Evolutionary conservation across 1,140 invertebrate species (phyloP).

Genomic region (Laupala kohalensis): DNA sequence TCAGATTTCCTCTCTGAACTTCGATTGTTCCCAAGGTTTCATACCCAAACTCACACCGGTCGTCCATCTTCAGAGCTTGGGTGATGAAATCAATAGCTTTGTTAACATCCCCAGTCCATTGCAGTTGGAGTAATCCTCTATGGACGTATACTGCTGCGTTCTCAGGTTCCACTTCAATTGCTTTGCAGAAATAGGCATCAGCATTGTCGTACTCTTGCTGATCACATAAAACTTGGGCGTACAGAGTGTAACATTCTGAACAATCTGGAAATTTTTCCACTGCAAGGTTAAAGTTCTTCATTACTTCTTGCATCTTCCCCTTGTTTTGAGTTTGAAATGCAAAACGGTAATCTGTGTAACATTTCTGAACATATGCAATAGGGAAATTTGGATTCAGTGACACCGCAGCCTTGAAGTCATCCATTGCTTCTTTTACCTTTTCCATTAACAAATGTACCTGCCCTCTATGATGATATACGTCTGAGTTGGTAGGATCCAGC

Average conservation of each 20-base stretch:
- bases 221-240: slow-evolving; percentile 67
- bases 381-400: slow-evolving; percentile 67
- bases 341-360: slow-evolving; percentile 68
- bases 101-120: slow-evolving; percentile 70
- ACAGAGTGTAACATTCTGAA: slow-evolving; percentile 69
- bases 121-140: slow-evolving; percentile 64
- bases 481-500: slow-evolving; percentile 64
- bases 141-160: slow-evolving; percentile 82
- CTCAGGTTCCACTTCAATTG: slow-evolving; percentile 64
- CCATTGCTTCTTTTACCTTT: slow-evolving; percentile 59
- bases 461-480: slow-evolving; percentile 69
- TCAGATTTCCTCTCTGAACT: slow-evolving; percentile 78
- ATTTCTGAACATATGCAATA: slow-evolving; percentile 76
- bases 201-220: slow-evolving; percentile 69
- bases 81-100: slow-evolving; percentile 64
- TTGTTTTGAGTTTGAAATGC: slow-evolving; percentile 39
- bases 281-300: slow-evolving; percentile 57
- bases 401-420: slow-evolving; percentile 73
- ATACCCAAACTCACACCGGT: slow-evolving; percentile 86
- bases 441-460: slow-evolving; percentile 71
- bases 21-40: slow-evolving; percentile 89
- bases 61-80: slow-evolving; percentile 73
- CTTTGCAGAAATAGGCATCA: slow-evolving; percentile 66
- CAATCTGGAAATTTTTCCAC: slow-evolving; percentile 69
- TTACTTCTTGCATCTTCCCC: slow-evolving; percentile 39